Conservation (phyloP, 2,113 vertebrate genomes). For the Egretta garzetta region DNA sequence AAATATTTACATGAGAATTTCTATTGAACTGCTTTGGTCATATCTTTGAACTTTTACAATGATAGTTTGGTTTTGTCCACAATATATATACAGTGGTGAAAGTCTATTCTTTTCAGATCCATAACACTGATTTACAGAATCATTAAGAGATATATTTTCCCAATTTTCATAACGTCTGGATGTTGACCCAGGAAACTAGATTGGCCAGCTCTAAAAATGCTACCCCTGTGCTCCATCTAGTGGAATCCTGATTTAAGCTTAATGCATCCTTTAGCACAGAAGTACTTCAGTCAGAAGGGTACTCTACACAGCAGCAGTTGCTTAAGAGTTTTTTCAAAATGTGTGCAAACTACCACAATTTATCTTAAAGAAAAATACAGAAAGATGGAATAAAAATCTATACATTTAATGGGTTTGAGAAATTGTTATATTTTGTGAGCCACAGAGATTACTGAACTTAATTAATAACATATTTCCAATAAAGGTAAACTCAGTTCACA, state of each 20-base stretch:
- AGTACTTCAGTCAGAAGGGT: neutral
- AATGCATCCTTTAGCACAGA: neutral
- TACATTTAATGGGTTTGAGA: neutral
- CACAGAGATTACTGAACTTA: neutral
- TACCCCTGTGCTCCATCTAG: conserved; percentile 81
- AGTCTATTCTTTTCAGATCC: neutral
- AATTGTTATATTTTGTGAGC: neutral
- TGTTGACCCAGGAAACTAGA: neutral
- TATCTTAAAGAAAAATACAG: neutral
- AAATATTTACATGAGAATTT: neutral
- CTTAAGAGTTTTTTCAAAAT: neutral
- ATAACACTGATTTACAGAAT: neutral
- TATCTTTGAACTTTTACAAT: neutral
- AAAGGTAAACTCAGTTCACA: neutral
- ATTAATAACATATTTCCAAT: neutral
- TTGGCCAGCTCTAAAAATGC: conserved; percentile 44
- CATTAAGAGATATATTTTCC: neutral
- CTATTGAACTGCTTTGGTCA: neutral
- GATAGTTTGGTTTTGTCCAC: neutral
- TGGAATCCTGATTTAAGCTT: conserved; percentile 66
- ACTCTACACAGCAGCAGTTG: neutral
- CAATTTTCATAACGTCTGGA: neutral
- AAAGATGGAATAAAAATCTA: neutral
- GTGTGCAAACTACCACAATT: neutral
- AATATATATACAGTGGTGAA: neutral